Percentiles rank a stretch among this genome's conserved stretches.
Evolutionary conservation across 2,888 invertebrate species (phyloP).

Genomic region (Amiota minor): DNA sequence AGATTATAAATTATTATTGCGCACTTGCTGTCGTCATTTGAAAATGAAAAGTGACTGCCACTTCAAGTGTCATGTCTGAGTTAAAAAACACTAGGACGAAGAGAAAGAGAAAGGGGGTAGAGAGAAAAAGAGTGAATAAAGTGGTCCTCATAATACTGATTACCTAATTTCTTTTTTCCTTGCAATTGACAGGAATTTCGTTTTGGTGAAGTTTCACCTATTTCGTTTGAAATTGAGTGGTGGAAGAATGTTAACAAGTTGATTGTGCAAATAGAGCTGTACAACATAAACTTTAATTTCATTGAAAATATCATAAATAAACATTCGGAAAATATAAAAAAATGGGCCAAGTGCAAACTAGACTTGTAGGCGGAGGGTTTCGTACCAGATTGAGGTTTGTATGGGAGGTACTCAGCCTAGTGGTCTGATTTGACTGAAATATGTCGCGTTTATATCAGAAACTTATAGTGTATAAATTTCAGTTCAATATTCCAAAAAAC

Average conservation of each 20-base stretch:
- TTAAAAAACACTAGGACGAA: background rate
- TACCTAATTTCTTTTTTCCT: constrained; percentile 61
- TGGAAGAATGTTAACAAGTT: background rate
- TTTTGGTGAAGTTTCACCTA: constrained; percentile 2
- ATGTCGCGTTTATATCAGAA: too few species aligned
- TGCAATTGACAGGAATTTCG: constrained; percentile 40
- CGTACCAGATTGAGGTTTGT: too few species aligned
- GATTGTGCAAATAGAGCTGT: too few species aligned
- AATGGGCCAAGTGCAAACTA: too few species aligned
- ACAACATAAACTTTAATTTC: too few species aligned
- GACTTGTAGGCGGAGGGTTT: too few species aligned
- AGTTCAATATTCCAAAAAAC: too few species aligned
- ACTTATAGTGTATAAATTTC: too few species aligned
- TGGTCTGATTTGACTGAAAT: too few species aligned
- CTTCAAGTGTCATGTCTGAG: background rate
- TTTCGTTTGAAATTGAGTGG: constrained; percentile 7
- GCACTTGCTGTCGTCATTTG: constrained; percentile 61
- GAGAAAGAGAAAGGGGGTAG: constrained; percentile 8
- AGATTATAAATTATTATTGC: constrained; percentile 62
- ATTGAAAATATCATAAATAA: too few species aligned
- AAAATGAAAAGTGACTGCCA: constrained; percentile 60
- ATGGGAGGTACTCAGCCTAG: too few species aligned
- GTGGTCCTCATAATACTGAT: constrained; percentile 47
- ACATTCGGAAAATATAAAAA: too few species aligned
- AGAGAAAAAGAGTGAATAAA: background rate